A percentile compares a stretch with the other conserved stretches of the same genome.
phyloP scores from a whole-genome alignment of 2,797 vertebrate species.

The Potorous gilbertii region DNA sequence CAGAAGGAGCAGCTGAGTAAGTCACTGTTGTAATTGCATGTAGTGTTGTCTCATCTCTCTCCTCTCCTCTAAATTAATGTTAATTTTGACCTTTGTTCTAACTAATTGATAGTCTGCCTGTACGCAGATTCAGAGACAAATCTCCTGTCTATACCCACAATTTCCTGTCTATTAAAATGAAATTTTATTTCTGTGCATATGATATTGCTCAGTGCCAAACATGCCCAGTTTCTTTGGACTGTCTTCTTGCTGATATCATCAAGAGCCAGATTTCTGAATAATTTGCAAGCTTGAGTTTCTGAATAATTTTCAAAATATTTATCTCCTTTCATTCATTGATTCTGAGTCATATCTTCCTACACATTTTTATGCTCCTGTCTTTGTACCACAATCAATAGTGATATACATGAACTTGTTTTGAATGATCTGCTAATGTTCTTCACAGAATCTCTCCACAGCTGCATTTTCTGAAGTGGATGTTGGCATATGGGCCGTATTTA shows the following conservation, averaged over 20 bases:
- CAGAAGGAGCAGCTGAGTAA: neutral
- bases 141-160: neutral
- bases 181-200: neutral
- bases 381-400: neutral
- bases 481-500: neutral
- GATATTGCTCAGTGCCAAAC: neutral
- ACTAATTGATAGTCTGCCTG: neutral
- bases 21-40: neutral
- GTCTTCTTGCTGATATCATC: neutral
- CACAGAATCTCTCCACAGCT: neutral
- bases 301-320: neutral
- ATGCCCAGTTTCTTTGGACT: neutral
- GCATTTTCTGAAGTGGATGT: neutral
- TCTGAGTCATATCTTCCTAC: neutral
- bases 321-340: neutral
- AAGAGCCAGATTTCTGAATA: neutral
- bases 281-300: neutral
- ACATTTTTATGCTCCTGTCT: neutral
- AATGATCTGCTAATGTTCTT: neutral
- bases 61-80: neutral
- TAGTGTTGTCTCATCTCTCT: neutral
- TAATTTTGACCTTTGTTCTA: slow-evolving; percentile 2
- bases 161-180: slow-evolving; percentile 2
- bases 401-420: neutral
- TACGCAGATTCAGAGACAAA: neutral